Evolutionary conservation across 2,888 invertebrate genomes (phyloP).

Genomic region (Osmoderma eremita): DNA sequence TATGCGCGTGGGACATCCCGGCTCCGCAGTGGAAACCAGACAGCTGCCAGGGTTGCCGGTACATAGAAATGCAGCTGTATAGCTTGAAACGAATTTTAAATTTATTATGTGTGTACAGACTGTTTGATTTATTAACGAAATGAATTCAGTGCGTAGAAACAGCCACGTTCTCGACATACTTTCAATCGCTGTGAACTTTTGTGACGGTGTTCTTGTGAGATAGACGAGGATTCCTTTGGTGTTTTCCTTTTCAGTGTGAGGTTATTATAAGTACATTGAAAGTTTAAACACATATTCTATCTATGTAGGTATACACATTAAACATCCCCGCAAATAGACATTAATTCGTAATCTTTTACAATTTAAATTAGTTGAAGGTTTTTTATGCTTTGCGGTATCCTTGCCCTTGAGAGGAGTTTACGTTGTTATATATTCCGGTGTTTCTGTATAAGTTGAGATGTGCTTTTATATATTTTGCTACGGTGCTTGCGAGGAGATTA

Average conservation of each 20-base stretch:
- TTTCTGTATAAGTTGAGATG: slow-evolving; percentile 23
- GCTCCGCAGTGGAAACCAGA: slow-evolving; percentile 62
- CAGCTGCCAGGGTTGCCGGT: slow-evolving; percentile 58
- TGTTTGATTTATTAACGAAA: slow-evolving; percentile 17
- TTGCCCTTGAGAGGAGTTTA: slow-evolving; percentile 19
- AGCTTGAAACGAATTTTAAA: slow-evolving; percentile 31
- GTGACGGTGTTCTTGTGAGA: slow-evolving; percentile 16
- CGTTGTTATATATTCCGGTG: slow-evolving; percentile 3
- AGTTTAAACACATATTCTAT: slow-evolving; percentile 1
- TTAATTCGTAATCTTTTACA: slow-evolving; percentile 1
- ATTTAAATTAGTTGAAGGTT: not conserved
- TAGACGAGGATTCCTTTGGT: slow-evolving; percentile 14
- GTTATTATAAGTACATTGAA: slow-evolving; percentile 15
- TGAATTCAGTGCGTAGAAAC: slow-evolving; percentile 12
- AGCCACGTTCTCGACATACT: not conserved
- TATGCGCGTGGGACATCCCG: slow-evolving; percentile 58
- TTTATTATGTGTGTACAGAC: slow-evolving; percentile 25
- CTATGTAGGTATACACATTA: not conserved
- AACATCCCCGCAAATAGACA: not conserved
- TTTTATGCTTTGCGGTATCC: slow-evolving; percentile 14
- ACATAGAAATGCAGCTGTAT: slow-evolving; percentile 37
- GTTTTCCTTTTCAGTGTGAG: slow-evolving; percentile 32
- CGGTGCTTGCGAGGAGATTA: slow-evolving; percentile 11
- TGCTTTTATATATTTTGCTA: slow-evolving; percentile 20
- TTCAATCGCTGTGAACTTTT: slow-evolving; percentile 21